Evolutionary conservation across 2,113 vertebrate species (phyloP), one percentile per base, ranked within the genome.

Genomic region (Oryzias javanicus): DNA sequence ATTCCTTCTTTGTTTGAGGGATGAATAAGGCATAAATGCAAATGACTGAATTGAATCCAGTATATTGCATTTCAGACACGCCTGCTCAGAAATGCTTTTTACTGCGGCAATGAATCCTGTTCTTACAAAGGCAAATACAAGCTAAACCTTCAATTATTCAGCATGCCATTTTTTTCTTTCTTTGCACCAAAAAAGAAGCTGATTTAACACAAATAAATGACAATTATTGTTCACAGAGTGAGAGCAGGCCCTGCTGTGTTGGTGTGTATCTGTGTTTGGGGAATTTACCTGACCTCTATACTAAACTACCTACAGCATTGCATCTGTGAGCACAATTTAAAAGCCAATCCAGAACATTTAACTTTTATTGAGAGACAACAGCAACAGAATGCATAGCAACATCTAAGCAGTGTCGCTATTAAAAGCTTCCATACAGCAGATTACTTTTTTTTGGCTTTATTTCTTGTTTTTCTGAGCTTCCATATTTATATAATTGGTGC

Each of bases 341-440:
- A 60, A 62, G 60, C 78, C 65, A 59, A 67, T 74, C 52, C 59
- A 79, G 67, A 65, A 45, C 22, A 80, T 78, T 29, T 65, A 70
- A 66, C 70, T 80, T 70, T 55, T 42, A 65, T 70, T 64, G 74
- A 67, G 20, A 49, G 64, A 61, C 64, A 82, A 77, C 50, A 67
- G 66, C 68, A 81, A 74, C 64, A 71, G 51, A 45, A 55, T 42
- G 69, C 56, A 70, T 66, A 72, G 42, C 64, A 61, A 65, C 59
- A 67, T 68, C 79, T 73, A 79, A 81, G 85, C 86, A 81, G 82
- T 80, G 82, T 56, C 48, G 58, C 73, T 58, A 74, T 53, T 25
- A 72, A 74, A 74, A 59, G 65, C 46, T 59, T 64, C 25, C 59
- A 41, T 27, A 49, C 55, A 80, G 72, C 79, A 72, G 74, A 35